Conservation (phyloP, 2,113 vertebrate genomes). For the Crotalus helleri region DNA sequence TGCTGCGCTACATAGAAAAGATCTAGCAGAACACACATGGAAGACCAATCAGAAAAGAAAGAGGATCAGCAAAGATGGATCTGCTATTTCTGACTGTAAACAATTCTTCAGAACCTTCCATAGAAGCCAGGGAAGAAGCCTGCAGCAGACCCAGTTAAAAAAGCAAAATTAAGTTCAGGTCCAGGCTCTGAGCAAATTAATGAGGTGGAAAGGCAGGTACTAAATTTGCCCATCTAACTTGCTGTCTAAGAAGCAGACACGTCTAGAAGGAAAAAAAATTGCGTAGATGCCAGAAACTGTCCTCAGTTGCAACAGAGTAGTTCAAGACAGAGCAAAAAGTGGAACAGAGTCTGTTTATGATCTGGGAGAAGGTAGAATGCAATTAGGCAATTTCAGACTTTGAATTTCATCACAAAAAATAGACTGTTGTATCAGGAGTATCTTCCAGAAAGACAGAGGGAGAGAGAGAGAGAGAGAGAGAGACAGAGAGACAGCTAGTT, state of each 20-base stretch:
- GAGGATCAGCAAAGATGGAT: background rate
- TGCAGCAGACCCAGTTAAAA: background rate
- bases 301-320: background rate
- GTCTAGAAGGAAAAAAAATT: background rate
- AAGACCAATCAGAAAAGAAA: background rate
- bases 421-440: background rate
- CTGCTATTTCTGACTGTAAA: background rate
- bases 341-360: background rate
- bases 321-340: background rate
- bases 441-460: background rate
- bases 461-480: background rate
- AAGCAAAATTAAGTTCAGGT: background rate
- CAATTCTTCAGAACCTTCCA: background rate
- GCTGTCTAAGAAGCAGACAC: background rate
- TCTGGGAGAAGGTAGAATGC: background rate
- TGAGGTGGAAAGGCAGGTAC: background rate
- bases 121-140: background rate
- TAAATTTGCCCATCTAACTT: background rate
- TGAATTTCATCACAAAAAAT: background rate
- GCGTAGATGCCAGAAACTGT: background rate
- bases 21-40: background rate
- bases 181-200: background rate
- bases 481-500: background rate
- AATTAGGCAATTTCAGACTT: background rate
- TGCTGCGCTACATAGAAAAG: background rate